These are phyloP conservation scores for Zaprionus taronus DNA, from an alignment of 1,140 invertebrate genomes.

Conservation along the genomic window DNA sequence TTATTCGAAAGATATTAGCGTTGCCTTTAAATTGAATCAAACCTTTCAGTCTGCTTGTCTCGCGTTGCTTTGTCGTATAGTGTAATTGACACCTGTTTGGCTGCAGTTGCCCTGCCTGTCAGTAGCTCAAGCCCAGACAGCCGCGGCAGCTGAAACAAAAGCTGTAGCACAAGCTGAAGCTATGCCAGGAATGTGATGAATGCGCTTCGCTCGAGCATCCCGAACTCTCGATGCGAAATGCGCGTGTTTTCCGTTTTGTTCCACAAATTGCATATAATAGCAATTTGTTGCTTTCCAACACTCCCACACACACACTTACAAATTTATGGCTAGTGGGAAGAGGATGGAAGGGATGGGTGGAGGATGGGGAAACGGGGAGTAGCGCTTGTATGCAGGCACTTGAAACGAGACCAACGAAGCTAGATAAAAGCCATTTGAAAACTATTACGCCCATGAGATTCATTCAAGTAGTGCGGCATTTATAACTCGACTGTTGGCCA, in stretches of 20 bases:
- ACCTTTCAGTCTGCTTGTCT: constrained; percentile 1
- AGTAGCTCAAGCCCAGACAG: constrained; percentile 11
- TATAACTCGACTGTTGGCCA: constrained; percentile 74
- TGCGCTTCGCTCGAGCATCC: constrained; percentile 18
- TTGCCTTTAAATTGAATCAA: constrained; percentile 6
- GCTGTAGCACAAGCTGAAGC: constrained; percentile 8
- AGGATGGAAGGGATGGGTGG: background rate
- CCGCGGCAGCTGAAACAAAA: background rate
- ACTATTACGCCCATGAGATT: constrained; percentile 80
- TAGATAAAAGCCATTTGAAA: constrained; percentile 77
- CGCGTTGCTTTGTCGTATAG: constrained; percentile 1
- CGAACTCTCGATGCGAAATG: constrained; percentile 32
- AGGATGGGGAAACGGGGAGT: background rate
- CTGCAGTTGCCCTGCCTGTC: constrained; percentile 21
- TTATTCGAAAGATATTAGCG: background rate
- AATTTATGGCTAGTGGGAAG: background rate
- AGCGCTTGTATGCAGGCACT: background rate
- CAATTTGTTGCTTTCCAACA: constrained; percentile 54
- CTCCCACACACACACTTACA: background rate
- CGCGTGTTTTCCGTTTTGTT: constrained; percentile 43
- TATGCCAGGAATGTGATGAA: constrained; percentile 33
- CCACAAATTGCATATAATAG: constrained; percentile 64
- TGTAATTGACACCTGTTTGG: constrained; percentile 43
- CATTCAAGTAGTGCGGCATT: constrained; percentile 80
- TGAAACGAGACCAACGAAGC: constrained; percentile 31